phyloP scores from a whole-genome alignment of 2,113 vertebrate species.

The Heteronetta atricapilla region DNA sequence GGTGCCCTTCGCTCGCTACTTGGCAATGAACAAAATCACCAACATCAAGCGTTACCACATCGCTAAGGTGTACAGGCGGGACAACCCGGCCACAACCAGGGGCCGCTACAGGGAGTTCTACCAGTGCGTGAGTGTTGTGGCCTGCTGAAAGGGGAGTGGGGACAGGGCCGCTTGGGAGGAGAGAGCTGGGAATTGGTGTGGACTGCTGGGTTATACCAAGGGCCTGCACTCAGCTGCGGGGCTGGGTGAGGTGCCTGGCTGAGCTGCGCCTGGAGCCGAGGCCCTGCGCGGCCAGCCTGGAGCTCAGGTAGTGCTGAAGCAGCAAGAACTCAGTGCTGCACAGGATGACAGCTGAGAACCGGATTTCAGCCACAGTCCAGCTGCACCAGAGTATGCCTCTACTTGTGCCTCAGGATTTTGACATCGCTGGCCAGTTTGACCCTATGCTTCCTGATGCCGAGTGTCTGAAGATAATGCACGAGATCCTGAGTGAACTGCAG shows the following conservation, averaged over 20 bases:
- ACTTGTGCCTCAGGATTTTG: conserved; percentile 86
- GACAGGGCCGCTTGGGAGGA: not conserved
- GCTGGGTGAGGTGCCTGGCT: not conserved
- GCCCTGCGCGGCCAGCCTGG: not conserved
- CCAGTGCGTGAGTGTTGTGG: conserved; percentile 89
- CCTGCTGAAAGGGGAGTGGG: not conserved
- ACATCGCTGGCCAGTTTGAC: conserved; percentile 93
- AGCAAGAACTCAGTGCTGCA: not conserved
- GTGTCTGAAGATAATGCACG: conserved; percentile 90
- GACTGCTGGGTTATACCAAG: not conserved
- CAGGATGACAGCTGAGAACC: not conserved
- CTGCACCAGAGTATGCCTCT: not conserved
- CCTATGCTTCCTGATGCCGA: conserved; percentile 96
- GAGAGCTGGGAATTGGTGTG: fast-evolving
- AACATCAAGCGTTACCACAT: conserved; percentile 97
- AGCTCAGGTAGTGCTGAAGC: not conserved
- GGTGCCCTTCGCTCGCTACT: conserved; percentile 95
- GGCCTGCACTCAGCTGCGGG: not conserved
- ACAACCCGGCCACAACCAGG: conserved; percentile 90
- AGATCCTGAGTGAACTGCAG: conserved; percentile 87
- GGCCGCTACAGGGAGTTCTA: conserved; percentile 95
- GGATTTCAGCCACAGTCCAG: not conserved
- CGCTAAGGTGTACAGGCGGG: conserved; percentile 94
- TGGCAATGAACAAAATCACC: conserved; percentile 95
- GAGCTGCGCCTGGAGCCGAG: not conserved